Evolutionary conservation across 2,888 invertebrate genomes (phyloP).

Genomic region (Dolichomitus sp.): DNA sequence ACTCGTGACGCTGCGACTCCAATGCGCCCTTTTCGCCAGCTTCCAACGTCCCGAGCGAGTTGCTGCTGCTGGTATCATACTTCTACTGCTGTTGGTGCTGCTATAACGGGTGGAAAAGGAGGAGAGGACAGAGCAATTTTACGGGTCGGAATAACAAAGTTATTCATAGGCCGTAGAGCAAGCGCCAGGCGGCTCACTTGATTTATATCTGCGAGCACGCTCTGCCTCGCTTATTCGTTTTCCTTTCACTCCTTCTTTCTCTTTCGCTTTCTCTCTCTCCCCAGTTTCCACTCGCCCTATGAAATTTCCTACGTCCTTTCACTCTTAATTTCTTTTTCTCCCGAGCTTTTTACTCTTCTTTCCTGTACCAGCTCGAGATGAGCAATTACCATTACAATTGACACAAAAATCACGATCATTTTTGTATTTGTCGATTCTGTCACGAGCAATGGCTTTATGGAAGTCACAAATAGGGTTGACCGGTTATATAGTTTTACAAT

Average conservation of each 20-base stretch:
- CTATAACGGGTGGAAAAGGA: conserved; percentile 50
- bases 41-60: conserved; percentile 44
- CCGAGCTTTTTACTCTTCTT: conserved; percentile 12
- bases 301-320: conserved; percentile 37
- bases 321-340: conserved; percentile 35
- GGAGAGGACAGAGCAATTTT: conserved; percentile 71
- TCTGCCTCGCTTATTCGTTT: conserved; percentile 61
- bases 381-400: too few relatives aligned
- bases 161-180: conserved; percentile 70
- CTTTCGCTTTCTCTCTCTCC: conserved; percentile 18
- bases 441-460: too few relatives aligned
- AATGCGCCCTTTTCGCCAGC: conserved; percentile 45
- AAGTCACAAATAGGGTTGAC: too few relatives aligned
- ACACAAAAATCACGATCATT: too few relatives aligned
- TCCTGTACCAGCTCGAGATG: background rate
- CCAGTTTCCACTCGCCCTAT: conserved; percentile 16
- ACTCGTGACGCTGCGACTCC: conserved; percentile 18
- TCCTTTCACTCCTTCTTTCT: conserved; percentile 40
- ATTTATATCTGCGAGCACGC: conserved; percentile 68
- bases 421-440: too few relatives aligned
- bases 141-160: conserved; percentile 72
- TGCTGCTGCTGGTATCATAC: conserved; percentile 26
- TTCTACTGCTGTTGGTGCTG: conserved; percentile 31
- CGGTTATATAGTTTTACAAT: too few relatives aligned
- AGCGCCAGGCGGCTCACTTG: conserved; percentile 68